Base-by-base conservation (phyloP, 1,140 invertebrate species). In the Paracyclopina nana region DNA sequence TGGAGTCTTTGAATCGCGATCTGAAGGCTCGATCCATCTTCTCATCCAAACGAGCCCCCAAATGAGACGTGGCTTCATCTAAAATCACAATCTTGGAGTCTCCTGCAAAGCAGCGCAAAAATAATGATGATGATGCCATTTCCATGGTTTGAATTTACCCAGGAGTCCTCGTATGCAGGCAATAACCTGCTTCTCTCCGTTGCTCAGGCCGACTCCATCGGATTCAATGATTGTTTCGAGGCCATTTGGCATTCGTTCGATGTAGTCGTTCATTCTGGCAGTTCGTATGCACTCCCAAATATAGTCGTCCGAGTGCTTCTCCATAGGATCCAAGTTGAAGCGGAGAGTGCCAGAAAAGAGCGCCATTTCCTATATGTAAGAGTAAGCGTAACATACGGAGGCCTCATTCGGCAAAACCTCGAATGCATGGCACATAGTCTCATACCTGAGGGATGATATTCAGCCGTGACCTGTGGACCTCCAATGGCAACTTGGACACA, bases 391-490 rank as follows among this genome's bases (percentile, higher is more conserved):
- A n/a, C 14, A 22, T 24, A 54, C 38, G 6, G 18, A 4, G 25
- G 31, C 24, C 12, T 8, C 9, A 20, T 26, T 24, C 6, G 30
- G 58, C 55, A 20, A 65, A 40, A 31, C 58, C 61, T 2, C 46
- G 51, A 2, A 63, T n/a, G 56, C 57, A 62, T 5, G 53, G 57
- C 18, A 42, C n/a, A n/a, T n/a, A n/a, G n/a, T n/a, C n/a, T n/a
- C 63, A 64, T 62, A 72, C 69, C 68, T 83, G 82, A 42, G 82
- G 82, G 64, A 94, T 91, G 59, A 92, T 91, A 12, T 88, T 94
- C 18, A 96, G 69, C 55, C 80, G 62, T 16, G 66, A 65, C 71
- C 92, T 71, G 22, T 98, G 64, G 56, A 83, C 76, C 62, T 95
- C 86, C 4, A 98, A 72, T 25, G 87, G 88, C 55, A 97, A 69